Evolutionary conservation across 2,797 vertebrate genomes (phyloP).

Genomic region (Amniataba percoides): DNA sequence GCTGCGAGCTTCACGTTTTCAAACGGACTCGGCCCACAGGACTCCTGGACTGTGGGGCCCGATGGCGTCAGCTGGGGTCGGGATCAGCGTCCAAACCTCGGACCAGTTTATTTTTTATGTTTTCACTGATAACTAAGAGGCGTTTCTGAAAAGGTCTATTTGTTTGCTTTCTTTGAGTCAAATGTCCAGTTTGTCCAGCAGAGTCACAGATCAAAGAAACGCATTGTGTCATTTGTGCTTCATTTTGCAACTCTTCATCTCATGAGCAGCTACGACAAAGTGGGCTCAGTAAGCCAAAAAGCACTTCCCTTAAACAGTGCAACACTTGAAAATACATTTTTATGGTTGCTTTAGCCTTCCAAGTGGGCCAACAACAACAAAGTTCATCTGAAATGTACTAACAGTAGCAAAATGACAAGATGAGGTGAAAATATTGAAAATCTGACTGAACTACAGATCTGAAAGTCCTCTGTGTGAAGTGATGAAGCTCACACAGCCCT

Average conservation of each 20-base stretch:
- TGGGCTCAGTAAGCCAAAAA: too few relatives aligned
- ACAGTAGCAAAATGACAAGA: neutral
- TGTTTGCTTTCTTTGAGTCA: neutral
- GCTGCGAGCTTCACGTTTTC: neutral
- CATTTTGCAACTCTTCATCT: neutral
- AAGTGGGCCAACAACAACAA: too few relatives aligned
- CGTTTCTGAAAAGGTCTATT: neutral
- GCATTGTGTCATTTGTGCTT: too few relatives aligned
- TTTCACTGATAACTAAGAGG: neutral
- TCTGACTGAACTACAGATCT: neutral
- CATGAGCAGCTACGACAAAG: neutral
- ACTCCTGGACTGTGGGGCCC: neutral
- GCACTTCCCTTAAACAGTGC: neutral
- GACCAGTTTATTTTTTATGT: neutral
- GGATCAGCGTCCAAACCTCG: neutral
- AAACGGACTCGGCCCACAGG: constrained; percentile 11
- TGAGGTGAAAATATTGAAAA: neutral
- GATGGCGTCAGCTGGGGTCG: constrained; percentile 6
- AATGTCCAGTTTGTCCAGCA: neutral
- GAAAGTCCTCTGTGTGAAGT: neutral
- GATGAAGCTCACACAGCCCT: neutral
- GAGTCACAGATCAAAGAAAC: neutral
- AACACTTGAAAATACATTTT: neutral
- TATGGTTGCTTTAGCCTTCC: neutral
- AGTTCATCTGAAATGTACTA: neutral